Conservation (phyloP, 2,888 invertebrate genomes). For the Eudemis profundana region DNA sequence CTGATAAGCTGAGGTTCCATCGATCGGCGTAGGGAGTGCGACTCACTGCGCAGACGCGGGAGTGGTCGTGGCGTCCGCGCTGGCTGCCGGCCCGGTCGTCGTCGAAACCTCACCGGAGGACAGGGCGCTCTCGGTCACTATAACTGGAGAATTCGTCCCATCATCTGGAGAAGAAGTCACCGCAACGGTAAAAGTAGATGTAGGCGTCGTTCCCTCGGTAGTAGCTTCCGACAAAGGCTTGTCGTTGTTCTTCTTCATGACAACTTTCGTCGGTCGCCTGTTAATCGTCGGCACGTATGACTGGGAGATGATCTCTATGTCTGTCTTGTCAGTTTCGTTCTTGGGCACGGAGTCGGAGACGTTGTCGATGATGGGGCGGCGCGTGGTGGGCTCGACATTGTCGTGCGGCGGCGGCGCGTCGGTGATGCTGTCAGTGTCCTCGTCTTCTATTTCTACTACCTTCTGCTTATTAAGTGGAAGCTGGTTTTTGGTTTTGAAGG, state of each 20-base stretch:
- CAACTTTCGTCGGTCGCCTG: slow-evolving; percentile 73
- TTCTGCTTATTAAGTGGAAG: slow-evolving; percentile 62
- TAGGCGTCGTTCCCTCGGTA: slow-evolving; percentile 50
- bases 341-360: slow-evolving; percentile 66
- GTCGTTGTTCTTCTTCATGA: slow-evolving; percentile 68
- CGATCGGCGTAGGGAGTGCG: slow-evolving; percentile 48
- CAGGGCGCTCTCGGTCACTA: slow-evolving; percentile 50
- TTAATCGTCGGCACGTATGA: slow-evolving; percentile 75
- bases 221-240: slow-evolving; percentile 43
- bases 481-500: slow-evolving; percentile 67
- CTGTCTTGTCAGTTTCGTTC: slow-evolving; percentile 66
- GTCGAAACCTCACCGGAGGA: slow-evolving; percentile 42
- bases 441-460: slow-evolving; percentile 74
- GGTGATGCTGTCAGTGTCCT: slow-evolving; percentile 69
- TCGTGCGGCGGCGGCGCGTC: slow-evolving; percentile 73
- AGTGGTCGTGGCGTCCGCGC: slow-evolving; percentile 40
- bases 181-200: not conserved
- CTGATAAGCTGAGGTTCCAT: slow-evolving; percentile 76
- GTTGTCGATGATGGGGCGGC: slow-evolving; percentile 75
- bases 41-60: slow-evolving; percentile 57
- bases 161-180: slow-evolving; percentile 31
- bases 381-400: slow-evolving; percentile 74
- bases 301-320: slow-evolving; percentile 76
- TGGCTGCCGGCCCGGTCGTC: slow-evolving; percentile 46
- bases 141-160: slow-evolving; percentile 49